Evolutionary conservation across 2,797 vertebrate genomes (phyloP).

Genomic region (Carduelis carduelis): DNA sequence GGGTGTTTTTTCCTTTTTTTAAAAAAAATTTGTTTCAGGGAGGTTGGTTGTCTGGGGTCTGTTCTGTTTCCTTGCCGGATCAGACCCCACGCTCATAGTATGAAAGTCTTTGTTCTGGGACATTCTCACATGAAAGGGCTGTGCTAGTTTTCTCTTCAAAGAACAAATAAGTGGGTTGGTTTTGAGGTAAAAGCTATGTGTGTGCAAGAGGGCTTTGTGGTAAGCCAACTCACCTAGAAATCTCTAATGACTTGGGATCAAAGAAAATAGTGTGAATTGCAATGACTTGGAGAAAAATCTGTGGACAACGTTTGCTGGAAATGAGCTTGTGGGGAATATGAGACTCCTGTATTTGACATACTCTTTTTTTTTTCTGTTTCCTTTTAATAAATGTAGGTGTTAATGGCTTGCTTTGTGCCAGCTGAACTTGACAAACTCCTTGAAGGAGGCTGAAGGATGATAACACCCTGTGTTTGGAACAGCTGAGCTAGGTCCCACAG

Average conservation of each 20-base stretch:
- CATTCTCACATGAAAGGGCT: neutral
- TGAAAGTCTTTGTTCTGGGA: neutral
- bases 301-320: neutral
- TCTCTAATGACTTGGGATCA: neutral
- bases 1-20: too few species aligned
- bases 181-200: neutral
- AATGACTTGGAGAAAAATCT: neutral
- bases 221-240: neutral
- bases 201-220: neutral
- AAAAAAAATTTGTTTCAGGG: neutral
- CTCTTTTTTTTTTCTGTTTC: neutral
- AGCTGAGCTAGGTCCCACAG: neutral
- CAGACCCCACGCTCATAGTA: neutral
- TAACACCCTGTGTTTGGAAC: neutral
- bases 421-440: neutral
- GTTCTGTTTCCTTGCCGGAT: neutral
- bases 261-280: neutral
- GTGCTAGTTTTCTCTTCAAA: neutral
- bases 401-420: neutral
- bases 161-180: neutral
- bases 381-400: neutral
- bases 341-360: neutral
- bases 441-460: neutral
- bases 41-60: neutral
- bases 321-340: neutral